phyloP scores from a whole-genome alignment of 1,140 invertebrate genomes.

The Drosophila ercepeae region DNA sequence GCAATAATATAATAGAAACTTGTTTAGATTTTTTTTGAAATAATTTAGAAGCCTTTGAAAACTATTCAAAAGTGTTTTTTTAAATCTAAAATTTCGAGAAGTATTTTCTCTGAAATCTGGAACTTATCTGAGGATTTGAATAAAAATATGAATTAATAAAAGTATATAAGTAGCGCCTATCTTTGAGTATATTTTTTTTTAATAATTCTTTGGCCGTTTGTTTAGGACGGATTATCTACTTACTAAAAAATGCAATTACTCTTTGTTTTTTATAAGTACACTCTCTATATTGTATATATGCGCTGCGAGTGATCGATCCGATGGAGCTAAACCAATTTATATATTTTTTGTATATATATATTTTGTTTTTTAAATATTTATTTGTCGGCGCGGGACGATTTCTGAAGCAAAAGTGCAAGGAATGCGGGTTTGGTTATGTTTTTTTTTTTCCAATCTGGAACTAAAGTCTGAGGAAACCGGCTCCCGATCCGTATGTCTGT shows the following conservation, averaged over 20 bases:
- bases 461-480: constrained; percentile 66
- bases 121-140: no score
- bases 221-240: constrained; percentile 78
- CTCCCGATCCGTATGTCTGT: constrained; percentile 42
- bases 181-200: constrained; percentile 6
- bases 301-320: constrained; percentile 31
- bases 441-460: constrained; percentile 35
- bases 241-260: constrained; percentile 77
- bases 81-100: no score
- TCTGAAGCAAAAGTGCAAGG: constrained; percentile 61
- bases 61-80: background rate
- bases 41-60: background rate
- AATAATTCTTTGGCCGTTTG: constrained; percentile 56
- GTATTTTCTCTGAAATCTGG: no score
- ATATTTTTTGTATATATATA: constrained; percentile 8
- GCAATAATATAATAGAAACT: no score
- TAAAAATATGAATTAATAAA: no score
- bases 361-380: constrained; percentile 14
- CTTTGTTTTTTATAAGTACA: constrained; percentile 25
- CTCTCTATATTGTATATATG: constrained; percentile 14
- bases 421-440: constrained; percentile 1
- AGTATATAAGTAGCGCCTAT: constrained; percentile 39
- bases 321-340: constrained; percentile 35
- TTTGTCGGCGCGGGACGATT: constrained; percentile 53
- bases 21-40: no score